A percentile compares a stretch with the other conserved stretches of the same genome.
phyloP scores from a whole-genome alignment of 53 echinoderm and acorn worm species.

The Echinarachnius parma region DNA sequence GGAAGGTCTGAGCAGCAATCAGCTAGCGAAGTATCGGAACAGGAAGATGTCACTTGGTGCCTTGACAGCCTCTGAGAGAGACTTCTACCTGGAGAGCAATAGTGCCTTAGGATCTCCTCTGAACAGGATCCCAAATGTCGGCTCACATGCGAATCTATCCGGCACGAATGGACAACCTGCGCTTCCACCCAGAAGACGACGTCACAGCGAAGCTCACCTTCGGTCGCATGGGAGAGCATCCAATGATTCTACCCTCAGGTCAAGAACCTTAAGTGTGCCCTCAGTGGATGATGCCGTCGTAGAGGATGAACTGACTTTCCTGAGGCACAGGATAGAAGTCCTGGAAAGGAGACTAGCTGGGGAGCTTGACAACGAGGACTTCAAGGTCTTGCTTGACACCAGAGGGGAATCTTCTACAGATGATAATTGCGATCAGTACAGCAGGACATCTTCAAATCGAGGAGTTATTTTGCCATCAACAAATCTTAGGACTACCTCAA shows the following conservation, averaged over 20 bases:
- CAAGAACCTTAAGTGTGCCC: slow-evolving; percentile 7
- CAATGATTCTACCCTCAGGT: slow-evolving; percentile 6
- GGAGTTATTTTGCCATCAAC: too few species aligned
- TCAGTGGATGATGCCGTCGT: not conserved
- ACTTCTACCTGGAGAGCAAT: not conserved
- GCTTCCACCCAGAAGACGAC: slow-evolving; percentile 11
- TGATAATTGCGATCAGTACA: slow-evolving; percentile 13
- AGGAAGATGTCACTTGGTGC: slow-evolving; percentile 15
- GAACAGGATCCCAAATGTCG: slow-evolving; percentile 30
- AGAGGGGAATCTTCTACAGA: slow-evolving; percentile 33
- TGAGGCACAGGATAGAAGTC: slow-evolving; percentile 36
- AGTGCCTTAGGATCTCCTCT: slow-evolving; percentile 12
- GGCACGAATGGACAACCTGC: slow-evolving; percentile 1
- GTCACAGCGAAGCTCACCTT: slow-evolving; percentile 1
- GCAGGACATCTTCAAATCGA: too few species aligned
- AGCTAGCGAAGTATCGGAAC: not conserved
- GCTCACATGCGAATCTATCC: slow-evolving; percentile 19
- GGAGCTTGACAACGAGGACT: slow-evolving; percentile 23
- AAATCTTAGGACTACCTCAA: too few species aligned
- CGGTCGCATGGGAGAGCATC: not conserved
- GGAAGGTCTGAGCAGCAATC: not conserved
- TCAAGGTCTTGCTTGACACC: slow-evolving; percentile 13
- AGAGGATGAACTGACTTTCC: slow-evolving; percentile 19
- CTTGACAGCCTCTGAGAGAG: slow-evolving; percentile 3
- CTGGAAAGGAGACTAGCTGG: slow-evolving; percentile 33